phyloP scores from a whole-genome alignment of 2,888 invertebrate genomes.

The Hermaeophaga mercurialis region DNA sequence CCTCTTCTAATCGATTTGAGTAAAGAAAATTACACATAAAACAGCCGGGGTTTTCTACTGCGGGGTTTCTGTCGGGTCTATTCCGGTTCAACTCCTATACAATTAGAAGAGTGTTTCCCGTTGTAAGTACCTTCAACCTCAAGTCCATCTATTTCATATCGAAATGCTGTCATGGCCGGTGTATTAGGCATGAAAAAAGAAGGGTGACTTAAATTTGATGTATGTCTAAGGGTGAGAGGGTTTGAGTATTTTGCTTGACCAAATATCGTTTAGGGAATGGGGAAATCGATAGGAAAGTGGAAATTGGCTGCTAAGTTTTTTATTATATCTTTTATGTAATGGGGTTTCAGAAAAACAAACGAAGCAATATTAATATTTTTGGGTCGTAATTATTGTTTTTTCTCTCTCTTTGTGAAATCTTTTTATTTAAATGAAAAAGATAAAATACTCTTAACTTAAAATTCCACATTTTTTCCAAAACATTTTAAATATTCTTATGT shows the following conservation, averaged over 20 bases:
- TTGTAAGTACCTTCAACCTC: constrained; percentile 45
- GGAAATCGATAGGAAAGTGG: not conserved
- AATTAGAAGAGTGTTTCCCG: constrained; percentile 53
- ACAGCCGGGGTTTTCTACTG: not conserved
- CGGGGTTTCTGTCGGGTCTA: constrained; percentile 55
- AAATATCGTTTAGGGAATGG: constrained; percentile 8
- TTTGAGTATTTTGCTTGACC: constrained; percentile 9
- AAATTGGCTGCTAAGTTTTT: not conserved
- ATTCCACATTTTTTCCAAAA: too few relatives aligned
- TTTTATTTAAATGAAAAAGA: too few relatives aligned
- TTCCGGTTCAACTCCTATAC: constrained; percentile 55
- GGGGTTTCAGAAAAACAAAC: too few relatives aligned
- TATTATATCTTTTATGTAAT: not conserved
- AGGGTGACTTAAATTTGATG: constrained; percentile 8
- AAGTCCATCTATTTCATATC: constrained; percentile 50
- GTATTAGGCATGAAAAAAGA: constrained; percentile 9
- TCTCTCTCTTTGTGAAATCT: too few relatives aligned
- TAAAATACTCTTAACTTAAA: too few relatives aligned
- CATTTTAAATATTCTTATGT: too few relatives aligned
- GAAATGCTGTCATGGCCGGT: constrained; percentile 24
- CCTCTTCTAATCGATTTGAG: too few relatives aligned
- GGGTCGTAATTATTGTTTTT: too few relatives aligned
- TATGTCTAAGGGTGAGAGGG: constrained; percentile 5
- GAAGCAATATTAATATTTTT: too few relatives aligned
- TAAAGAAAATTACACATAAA: not conserved